Conservation (phyloP, 2,797 vertebrate genomes). For the Apodemus agrarius region DNA sequence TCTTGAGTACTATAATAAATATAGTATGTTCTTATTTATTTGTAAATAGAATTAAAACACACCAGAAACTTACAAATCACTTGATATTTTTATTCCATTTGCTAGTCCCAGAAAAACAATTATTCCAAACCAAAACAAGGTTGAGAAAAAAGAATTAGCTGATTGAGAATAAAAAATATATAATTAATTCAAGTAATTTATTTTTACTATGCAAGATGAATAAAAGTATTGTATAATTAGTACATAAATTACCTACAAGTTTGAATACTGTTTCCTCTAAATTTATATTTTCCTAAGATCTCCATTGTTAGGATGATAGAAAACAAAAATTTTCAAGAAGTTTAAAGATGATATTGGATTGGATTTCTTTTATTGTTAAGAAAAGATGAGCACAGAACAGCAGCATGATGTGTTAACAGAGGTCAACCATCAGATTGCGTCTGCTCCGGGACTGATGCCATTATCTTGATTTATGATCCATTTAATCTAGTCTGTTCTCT, state of each 20-base stretch:
- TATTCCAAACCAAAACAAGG: constrained; percentile 75
- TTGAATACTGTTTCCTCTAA: neutral
- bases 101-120: constrained; percentile 79
- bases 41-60: constrained; percentile 75
- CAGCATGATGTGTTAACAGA: constrained; percentile 21
- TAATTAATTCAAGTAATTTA: constrained; percentile 74
- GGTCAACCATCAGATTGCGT: neutral
- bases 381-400: constrained; percentile 28
- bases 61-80: constrained; percentile 69
- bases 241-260: constrained; percentile 27
- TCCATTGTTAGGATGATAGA: neutral
- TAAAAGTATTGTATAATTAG: constrained; percentile 75
- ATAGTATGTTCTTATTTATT: constrained; percentile 26
- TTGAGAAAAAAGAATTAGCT: constrained; percentile 78
- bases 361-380: constrained; percentile 51
- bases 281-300: neutral
- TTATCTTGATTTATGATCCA: constrained; percentile 61
- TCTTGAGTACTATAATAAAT: neutral
- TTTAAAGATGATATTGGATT: constrained; percentile 52
- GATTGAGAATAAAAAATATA: constrained; percentile 79
- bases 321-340: constrained; percentile 36
- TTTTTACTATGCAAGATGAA: constrained; percentile 71
- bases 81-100: constrained; percentile 65
- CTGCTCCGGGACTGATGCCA: neutral
- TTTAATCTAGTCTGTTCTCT: constrained; percentile 57